Percentiles rank a stretch among this genome's conserved stretches.
Conservation (phyloP, 2,797 vertebrate genomes). For the Melanogrammus aeglefinus region DNA sequence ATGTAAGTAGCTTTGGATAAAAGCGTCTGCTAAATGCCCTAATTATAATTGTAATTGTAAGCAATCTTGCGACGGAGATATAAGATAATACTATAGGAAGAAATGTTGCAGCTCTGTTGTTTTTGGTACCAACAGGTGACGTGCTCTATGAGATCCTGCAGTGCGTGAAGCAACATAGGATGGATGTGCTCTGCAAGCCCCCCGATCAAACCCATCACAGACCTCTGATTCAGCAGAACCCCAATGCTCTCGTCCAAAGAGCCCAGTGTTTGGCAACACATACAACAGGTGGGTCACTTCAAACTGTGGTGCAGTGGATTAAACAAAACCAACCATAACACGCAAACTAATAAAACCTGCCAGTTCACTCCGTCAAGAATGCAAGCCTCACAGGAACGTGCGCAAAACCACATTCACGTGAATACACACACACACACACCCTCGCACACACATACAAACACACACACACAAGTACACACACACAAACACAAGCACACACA, state of each 20-base stretch:
- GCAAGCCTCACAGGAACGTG: constrained; percentile 9
- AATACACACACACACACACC: neutral
- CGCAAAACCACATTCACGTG: constrained; percentile 14
- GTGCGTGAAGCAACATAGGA: constrained; percentile 84
- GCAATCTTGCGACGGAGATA: neutral
- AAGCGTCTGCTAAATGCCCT: no score
- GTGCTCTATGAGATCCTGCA: constrained; percentile 90
- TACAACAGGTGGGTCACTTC: constrained; percentile 42
- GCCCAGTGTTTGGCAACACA: constrained; percentile 22
- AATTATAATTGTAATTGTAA: neutral
- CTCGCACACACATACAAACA: no score
- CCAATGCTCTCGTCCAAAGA: constrained; percentile 35
- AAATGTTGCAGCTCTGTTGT: neutral
- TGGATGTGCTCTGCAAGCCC: constrained; percentile 62
- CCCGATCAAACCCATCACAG: constrained; percentile 5
- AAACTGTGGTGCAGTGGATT: neutral
- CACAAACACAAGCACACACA: no score
- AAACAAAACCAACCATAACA: neutral
- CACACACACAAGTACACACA: no score
- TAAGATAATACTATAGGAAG: neutral
- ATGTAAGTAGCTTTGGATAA: no score
- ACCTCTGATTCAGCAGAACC: constrained; percentile 19
- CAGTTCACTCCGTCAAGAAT: neutral
- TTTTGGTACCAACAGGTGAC: constrained; percentile 74
- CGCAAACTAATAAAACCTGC: neutral